A percentile compares a stretch with the other conserved stretches of the same genome.
Evolutionary conservation across 2,113 vertebrate genomes (phyloP).

Genomic region (Papio anubis): DNA sequence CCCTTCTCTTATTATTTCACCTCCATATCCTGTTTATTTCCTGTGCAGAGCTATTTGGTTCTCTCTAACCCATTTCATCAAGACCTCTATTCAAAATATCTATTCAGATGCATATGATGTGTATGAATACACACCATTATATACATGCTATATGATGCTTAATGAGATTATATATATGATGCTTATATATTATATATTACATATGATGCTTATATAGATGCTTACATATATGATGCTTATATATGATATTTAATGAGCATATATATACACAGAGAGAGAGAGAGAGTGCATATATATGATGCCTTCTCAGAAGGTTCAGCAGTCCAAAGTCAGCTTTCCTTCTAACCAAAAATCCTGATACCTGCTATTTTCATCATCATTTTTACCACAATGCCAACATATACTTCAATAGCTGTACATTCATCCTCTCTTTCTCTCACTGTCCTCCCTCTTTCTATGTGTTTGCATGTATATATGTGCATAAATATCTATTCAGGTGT

Average conservation of each 20-base stretch:
- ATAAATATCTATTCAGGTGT: background rate
- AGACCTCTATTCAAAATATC: no score
- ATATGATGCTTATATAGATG: no score
- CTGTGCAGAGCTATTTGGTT: background rate
- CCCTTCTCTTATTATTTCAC: background rate
- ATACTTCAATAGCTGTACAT: background rate
- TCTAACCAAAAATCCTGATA: background rate
- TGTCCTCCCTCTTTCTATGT: accelerated
- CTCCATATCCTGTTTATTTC: background rate
- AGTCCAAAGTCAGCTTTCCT: background rate
- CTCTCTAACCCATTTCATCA: background rate
- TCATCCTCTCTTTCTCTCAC: background rate
- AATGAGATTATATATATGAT: no score
- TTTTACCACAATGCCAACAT: background rate
- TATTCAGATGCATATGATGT: background rate
- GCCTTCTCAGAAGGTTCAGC: background rate
- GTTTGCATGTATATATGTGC: background rate
- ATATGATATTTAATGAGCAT: no score
- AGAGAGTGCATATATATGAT: no score
- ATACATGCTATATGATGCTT: no score
- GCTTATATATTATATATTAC: no score
- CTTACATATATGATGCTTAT: no score
- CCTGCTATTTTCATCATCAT: background rate
- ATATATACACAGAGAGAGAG: accelerated
- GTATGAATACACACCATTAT: background rate